Evolutionary conservation across 2,888 invertebrate species (phyloP), one percentile per base, ranked within the genome.

Genomic region (Agrochola lychnidis): DNA sequence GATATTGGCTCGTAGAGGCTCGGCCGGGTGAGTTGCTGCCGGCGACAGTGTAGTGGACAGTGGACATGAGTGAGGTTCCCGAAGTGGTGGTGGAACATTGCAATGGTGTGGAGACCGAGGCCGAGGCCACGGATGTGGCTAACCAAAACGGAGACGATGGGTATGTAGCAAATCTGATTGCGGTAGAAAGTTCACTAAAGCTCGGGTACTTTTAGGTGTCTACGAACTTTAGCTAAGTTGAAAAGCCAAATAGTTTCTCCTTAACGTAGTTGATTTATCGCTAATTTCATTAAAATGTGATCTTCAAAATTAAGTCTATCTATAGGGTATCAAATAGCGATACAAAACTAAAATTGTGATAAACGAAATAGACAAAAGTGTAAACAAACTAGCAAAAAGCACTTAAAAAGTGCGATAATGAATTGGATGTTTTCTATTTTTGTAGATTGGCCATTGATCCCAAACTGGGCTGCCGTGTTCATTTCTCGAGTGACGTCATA

Each of bases 371-470:
- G 19, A 30, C 63, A 64, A 71, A 79, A 62, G 57, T 69, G 68
- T 70, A 45, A 57, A 64, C 48, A 70, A 73, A 68, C 12, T 40
- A 56, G 19, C 36, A 40, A 67, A 71, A 4, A 70, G 81, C 85
- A 83, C 81, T 80, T 68, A 16, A 53, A 76, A 75, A 77, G 90
- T 89, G 89, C 88, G 73, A 84, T 85, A 87, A 88, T 93, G 92
- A 94, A 94, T 92, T 92, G 90, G 91, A 89, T 91, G 53, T 94
- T 96, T 94, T 96, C 94, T 96, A 94, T 96, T 93, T 68, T 97
- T 96, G 94, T 97, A 97, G 97, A 96, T 96, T 97, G 96, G 96
- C 94, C 96, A 95, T 96, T 95, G 94, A 94, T 93, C 94, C 94
- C 92, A 96, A 96, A 95, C 94, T 96, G 94, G 97, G 97, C 93